Base-by-base conservation (phyloP, 2,888 invertebrate genomes). In the Hypomecis punctinalis region DNA sequence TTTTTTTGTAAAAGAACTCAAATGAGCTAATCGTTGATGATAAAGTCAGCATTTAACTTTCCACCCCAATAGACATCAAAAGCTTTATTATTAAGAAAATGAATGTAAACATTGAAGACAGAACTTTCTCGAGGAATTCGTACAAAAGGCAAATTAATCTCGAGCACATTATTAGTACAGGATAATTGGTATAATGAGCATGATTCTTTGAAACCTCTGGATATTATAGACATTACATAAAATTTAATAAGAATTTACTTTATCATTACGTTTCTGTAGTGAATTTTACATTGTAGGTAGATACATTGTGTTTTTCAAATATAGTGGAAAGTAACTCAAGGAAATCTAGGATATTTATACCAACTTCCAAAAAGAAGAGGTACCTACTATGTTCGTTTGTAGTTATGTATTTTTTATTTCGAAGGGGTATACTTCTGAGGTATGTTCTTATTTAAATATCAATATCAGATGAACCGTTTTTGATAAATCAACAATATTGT, bases 1-100 rank as follows among this genome's bases (percentile, higher is more conserved):
- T 9, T 52, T 10, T n/a, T 5, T n/a, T n/a, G n/a, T n/a, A 10
- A 46, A 33, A 51, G 13, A 4, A 37, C 6, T 5, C n/a, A 39
- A 51, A 51, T 39, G 39, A 52, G 13, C 23, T 52, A 52, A 40
- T 40, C 52, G 40, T 42, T 52, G 40, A 8, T 43, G 54, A 54
- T 53, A 54, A 43, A 54, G 54, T 43, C 43, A 45, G 54, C 35
- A 33, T 57, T 57, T 39, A 57, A 39, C 37, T 56, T 56, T 56
- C 46, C 46, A 4, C 46, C 37, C 23, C 33, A 36, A 47, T 39
- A 56, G 6, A 45, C 45, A 56, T 46, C 56, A 56, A 56, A 56
- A 56, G 56, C 23, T 39, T 56, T 36, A 11, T 42, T 56, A 56
- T 37, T 39, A 8, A 9, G 40, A 52, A 52, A 52, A 52, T 52